Percentiles rank a stretch among this genome's conserved stretches.
phyloP scores from a whole-genome alignment of 2,113 vertebrate genomes.

The Phalacrocorax brasilianus region DNA sequence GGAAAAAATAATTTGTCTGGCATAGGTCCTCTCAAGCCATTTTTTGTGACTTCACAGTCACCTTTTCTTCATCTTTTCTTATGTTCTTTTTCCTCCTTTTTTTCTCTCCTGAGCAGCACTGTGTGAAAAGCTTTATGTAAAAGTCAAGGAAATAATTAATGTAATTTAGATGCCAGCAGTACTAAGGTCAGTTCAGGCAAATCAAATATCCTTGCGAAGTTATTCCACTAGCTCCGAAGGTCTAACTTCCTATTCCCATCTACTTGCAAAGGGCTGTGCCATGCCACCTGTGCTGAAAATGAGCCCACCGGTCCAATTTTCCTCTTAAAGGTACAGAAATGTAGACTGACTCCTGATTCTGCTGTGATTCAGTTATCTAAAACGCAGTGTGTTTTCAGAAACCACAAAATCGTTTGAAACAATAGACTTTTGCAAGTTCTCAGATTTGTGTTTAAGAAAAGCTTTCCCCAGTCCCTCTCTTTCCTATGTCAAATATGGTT shows the following conservation, averaged over 20 bases:
- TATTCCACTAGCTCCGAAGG: neutral
- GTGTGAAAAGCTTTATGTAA: neutral
- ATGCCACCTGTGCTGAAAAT: neutral
- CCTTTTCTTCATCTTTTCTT: neutral
- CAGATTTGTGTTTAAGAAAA: neutral
- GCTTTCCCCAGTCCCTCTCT: neutral
- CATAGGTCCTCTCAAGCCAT: neutral
- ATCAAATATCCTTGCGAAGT: neutral
- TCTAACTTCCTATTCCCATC: neutral
- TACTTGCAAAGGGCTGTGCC: neutral
- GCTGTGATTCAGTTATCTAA: constrained; percentile 27
- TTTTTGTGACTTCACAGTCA: neutral
- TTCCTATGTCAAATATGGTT: neutral
- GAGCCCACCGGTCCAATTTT: neutral
- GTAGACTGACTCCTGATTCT: neutral
- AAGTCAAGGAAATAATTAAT: neutral
- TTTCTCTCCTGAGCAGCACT: neutral
- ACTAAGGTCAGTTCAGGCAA: neutral
- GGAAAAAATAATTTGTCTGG: neutral
- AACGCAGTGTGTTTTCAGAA: neutral
- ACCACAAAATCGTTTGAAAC: neutral
- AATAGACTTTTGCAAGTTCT: constrained; percentile 20
- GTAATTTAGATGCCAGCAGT: neutral
- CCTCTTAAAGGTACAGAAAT: neutral
- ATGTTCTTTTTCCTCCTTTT: neutral